Base-by-base conservation (phyloP, 2,113 vertebrate species). In the Cephalopholis sonnerati region DNA sequence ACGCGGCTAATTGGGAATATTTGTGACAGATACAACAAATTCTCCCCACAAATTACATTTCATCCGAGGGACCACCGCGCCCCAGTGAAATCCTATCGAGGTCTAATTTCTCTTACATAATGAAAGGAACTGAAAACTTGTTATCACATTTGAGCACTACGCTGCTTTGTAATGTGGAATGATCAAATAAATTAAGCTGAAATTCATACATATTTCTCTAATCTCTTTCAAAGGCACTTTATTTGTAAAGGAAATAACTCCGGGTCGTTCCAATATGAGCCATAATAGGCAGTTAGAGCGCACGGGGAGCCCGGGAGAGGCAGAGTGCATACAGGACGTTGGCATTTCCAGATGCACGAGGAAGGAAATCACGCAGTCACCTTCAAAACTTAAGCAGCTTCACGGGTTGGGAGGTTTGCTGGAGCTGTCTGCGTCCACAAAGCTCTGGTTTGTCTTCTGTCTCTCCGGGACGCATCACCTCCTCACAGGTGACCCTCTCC, bases 1-100 rank as follows among this genome's bases (percentile, higher is more conserved):
- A 98, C 95, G 95, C 95, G 94, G 95, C 97, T 99, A 99, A 99
- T 99, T 99, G 97, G 96, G 97, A 98, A 99, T 99, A 99, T 99
- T 99, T 99, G 97, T 98, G 98, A 99, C 98, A 99, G 98, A 99
- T 98, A 99, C 97, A 98, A 99, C 97, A 98, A 98, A 99, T 99
- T 99, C 97, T 97, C 96, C 86, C 96, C 96, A 96, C 97, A 99
- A 98, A 99, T 99, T 97, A 97, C 97, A 97, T 99, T 99, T 98
- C 95, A 97, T 97, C 96, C 96, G 94, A 96, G 96, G 95, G 98
- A 97, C 96, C 96, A 96, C 96, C 95, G 97, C 94, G 95, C 96
- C 95, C 96, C 96, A 96, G 95, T 97, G 96, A 96, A 97, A 97
- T 94, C 96, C 97, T 96, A 97, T 97, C 95, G 96, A 97, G 97